Conservation (phyloP, 2,113 vertebrate genomes). For the Stomatorhinus ivindoensis region DNA sequence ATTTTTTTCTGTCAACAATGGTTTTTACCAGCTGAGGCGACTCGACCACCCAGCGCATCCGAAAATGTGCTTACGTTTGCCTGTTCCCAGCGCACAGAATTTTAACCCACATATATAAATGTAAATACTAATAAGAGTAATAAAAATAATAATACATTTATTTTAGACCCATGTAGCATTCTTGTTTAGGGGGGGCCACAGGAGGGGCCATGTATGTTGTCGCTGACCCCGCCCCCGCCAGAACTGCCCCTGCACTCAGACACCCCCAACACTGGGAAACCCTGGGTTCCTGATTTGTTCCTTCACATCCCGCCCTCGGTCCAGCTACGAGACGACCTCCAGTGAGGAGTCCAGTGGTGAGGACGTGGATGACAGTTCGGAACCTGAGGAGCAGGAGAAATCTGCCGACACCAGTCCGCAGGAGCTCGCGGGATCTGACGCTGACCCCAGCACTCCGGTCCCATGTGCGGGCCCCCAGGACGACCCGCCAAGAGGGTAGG, state of each 20-base stretch:
- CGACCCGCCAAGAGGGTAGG: slow-evolving; percentile 54
- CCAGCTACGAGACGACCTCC: slow-evolving; percentile 89
- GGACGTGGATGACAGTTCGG: slow-evolving; percentile 57
- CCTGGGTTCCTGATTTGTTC: not conserved
- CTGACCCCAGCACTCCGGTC: slow-evolving; percentile 41
- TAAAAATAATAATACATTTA: not conserved
- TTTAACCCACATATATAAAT: not conserved
- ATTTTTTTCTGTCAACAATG: not conserved
- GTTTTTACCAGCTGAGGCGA: not conserved
- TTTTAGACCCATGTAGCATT: not conserved
- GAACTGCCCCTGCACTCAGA: not conserved
- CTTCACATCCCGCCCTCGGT: slow-evolving; percentile 28
- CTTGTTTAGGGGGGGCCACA: not conserved
- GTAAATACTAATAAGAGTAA: not conserved
- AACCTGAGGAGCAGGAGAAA: slow-evolving; percentile 43
- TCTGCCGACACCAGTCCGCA: not conserved
- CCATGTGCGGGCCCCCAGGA: slow-evolving; percentile 42
- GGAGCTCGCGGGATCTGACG: slow-evolving; percentile 35
- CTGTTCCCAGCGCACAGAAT: not conserved
- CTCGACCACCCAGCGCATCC: not conserved
- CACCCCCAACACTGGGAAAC: not conserved
- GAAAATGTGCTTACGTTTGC: not conserved
- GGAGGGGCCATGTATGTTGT: not conserved
- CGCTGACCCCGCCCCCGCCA: too few species aligned
- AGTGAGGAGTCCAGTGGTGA: slow-evolving; percentile 89